Conservation (phyloP, 92 coral and sea anemone species). For the Phenganax marumi region DNA sequence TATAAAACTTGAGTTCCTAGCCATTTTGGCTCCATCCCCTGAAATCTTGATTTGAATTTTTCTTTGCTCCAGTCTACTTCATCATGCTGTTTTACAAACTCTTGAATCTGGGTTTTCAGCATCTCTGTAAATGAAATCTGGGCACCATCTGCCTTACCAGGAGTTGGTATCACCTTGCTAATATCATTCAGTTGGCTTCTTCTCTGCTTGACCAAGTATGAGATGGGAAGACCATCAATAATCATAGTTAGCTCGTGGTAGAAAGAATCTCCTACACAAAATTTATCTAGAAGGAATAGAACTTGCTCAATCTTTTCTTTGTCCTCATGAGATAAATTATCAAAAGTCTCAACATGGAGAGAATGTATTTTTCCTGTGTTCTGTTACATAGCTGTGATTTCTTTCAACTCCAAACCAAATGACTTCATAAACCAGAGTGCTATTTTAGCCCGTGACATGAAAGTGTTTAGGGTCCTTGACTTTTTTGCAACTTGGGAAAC, state of each 20-base stretch:
- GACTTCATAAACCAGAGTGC: conserved; percentile 43
- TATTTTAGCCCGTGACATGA: conserved; percentile 54
- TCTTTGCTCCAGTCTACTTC: conserved; percentile 57
- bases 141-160: conserved; percentile 30
- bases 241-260: conserved; percentile 55
- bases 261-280: neutral
- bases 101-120: neutral
- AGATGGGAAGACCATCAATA: neutral
- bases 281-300: too few species aligned
- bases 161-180: conserved; percentile 56
- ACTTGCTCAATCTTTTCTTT: conserved; percentile 44
- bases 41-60: neutral
- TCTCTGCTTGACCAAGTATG: conserved; percentile 32
- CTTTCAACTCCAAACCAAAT: conserved; percentile 55
- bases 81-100: too few species aligned
- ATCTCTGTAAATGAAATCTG: conserved; percentile 40
- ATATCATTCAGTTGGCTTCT: conserved; percentile 54
- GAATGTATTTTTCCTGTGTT: conserved; percentile 42
- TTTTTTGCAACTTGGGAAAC: conserved; percentile 57
- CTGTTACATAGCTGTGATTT: conserved; percentile 52
- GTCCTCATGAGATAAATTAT: conserved; percentile 41
- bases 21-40: conserved; percentile 21
- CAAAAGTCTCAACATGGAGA: conserved; percentile 21
- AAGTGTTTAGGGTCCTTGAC: conserved; percentile 59
- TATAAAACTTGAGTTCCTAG: conserved; percentile 57